phyloP scores from a whole-genome alignment of 2,113 vertebrate genomes.

The Amblyopsis rosae region DNA sequence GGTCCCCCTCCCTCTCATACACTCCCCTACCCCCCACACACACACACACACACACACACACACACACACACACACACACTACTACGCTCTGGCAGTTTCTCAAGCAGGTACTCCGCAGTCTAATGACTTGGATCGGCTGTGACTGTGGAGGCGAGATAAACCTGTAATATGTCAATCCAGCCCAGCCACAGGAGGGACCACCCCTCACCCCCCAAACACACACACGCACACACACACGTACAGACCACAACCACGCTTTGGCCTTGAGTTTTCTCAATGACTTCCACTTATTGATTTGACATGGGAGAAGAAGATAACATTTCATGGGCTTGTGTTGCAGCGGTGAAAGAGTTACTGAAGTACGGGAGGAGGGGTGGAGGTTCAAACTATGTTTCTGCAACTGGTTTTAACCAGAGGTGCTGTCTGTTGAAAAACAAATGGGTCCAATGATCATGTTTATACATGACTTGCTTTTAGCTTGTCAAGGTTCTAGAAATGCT shows the following conservation, averaged over 20 bases:
- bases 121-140: constrained; percentile 67
- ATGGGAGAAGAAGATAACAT: neutral
- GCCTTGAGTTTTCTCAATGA: constrained; percentile 22
- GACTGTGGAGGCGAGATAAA: constrained; percentile 65
- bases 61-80: constrained; percentile 45
- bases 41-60: neutral
- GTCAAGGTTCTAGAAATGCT: too few species aligned
- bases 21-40: too few species aligned
- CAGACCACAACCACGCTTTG: neutral
- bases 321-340: neutral
- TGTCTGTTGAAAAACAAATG: too few species aligned
- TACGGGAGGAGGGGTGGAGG: too few species aligned
- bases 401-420: too few species aligned
- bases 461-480: too few species aligned
- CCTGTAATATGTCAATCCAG: constrained; percentile 59
- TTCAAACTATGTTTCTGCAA: too few species aligned
- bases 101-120: constrained; percentile 40
- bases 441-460: too few species aligned
- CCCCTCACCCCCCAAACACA: neutral
- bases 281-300: neutral
- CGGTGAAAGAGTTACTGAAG: neutral
- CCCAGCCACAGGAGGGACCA: neutral
- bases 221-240: constrained; percentile 27
- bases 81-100: constrained; percentile 45
- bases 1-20: constrained; percentile 47